Base-by-base conservation (phyloP, 2,113 vertebrate species). In the Oryzias curvinotus region DNA sequence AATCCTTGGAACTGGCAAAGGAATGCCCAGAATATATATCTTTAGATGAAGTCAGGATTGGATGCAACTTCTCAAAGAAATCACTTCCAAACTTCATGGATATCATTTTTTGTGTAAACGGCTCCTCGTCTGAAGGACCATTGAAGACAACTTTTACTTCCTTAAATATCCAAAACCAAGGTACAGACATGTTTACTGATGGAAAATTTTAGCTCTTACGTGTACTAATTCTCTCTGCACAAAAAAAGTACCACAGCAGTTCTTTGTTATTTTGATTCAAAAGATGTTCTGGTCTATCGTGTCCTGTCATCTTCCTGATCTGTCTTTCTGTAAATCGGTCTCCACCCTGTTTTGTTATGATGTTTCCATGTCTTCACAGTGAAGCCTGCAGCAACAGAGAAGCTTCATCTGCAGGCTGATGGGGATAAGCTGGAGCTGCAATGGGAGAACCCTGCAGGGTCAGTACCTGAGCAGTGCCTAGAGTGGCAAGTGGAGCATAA, bases 41-140 rank as follows among this genome's bases (percentile, higher is more conserved):
- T 15, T 58, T 46, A 0, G 48, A 50, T 0, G 87, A 87, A 1
- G 1, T 60, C 28, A 90, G 89, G 10, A 36, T 52, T 0, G 94
- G 95, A 65, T 97, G 96, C 52, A 63, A 26, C 8, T 87, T 96
- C 71, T 75, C 79, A 1, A 72, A 60, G 8, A 77, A 83, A 14
- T 64, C 77, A 15, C 86, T 92, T 52, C 81, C 93, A n/a, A 88
- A 92, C 4, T 97, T 94, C 70, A 90, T 67, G n/a, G 90, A 95
- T 12, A 91, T 97, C 48, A 93, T 86, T 65, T 56, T 97, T 1
- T 95, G 94, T 65, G 89, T 97, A 30, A 97, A 96, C 12, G 94
- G 94, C 1, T 93, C 93, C 0, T 90, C 88, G 1, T 18, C 78
- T 5, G 61, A 64, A 4, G 69, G 75, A 0, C 47, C 30, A 1